Conservation (phyloP, 2,888 invertebrate genomes). For the Lithodes maja region DNA sequence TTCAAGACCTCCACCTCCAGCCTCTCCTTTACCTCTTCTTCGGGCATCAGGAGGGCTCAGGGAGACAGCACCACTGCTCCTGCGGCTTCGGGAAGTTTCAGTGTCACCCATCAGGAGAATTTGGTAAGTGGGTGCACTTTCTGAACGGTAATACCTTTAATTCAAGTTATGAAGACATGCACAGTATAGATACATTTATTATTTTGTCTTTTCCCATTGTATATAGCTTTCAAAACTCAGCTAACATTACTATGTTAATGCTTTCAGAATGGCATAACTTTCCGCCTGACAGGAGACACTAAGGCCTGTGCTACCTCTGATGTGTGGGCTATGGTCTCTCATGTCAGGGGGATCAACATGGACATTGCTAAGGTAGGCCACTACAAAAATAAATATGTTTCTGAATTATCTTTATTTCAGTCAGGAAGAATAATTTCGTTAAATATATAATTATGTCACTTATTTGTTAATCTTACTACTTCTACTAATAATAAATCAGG, state of each 20-base stretch:
- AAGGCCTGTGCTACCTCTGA: conserved; percentile 46
- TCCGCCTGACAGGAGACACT: conserved; percentile 50
- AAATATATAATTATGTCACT: too few species aligned
- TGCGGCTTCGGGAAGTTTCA: conserved; percentile 46
- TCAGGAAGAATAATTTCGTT: too few species aligned
- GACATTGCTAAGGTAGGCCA: conserved; percentile 26
- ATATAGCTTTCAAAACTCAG: background rate
- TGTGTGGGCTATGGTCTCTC: conserved; percentile 29
- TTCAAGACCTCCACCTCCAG: conserved; percentile 23
- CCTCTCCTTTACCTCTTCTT: conserved; percentile 24
- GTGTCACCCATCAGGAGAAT: conserved; percentile 28
- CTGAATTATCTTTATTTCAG: too few species aligned
- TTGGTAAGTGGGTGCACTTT: conserved; percentile 24
- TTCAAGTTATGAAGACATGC: too few species aligned
- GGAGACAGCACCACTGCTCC: conserved; percentile 34
- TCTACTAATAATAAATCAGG: too few species aligned
- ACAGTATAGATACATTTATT: too few species aligned
- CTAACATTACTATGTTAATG: background rate
- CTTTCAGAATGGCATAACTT: conserved; percentile 48
- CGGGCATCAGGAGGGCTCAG: conserved; percentile 16
- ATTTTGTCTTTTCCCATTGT: background rate
- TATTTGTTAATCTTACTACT: too few species aligned
- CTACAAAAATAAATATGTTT: too few species aligned
- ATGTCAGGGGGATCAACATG: conserved; percentile 35
- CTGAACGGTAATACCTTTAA: too few species aligned